These are phyloP conservation scores for Schizotus pectinicornis DNA, from an alignment of 2,888 invertebrate species.

Conservation along the genomic window DNA sequence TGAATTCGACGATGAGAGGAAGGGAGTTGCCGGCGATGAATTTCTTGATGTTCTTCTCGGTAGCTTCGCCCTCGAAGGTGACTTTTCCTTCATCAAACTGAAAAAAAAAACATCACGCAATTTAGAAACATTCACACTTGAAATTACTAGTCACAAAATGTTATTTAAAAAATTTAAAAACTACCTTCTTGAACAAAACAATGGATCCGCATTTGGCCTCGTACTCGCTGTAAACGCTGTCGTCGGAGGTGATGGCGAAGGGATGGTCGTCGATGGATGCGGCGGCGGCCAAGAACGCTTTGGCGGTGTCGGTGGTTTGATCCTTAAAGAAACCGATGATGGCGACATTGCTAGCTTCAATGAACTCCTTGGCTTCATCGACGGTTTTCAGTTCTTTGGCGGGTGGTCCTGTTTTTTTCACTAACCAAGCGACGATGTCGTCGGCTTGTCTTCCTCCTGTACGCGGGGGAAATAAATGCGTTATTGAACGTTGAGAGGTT, in stretches of 20 bases:
- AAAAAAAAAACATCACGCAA: slow-evolving; percentile 36
- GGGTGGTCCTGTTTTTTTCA: slow-evolving; percentile 96
- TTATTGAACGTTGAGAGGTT: too few relatives aligned
- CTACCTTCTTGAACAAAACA: slow-evolving; percentile 90
- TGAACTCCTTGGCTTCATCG: slow-evolving; percentile 83
- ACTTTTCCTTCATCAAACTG: slow-evolving; percentile 87
- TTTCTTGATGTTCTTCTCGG: slow-evolving; percentile 73
- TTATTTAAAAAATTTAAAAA: slow-evolving; percentile 29
- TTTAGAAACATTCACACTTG: too few relatives aligned
- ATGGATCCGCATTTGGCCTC: slow-evolving; percentile 80
- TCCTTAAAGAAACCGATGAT: slow-evolving; percentile 93
- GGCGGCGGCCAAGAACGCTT: slow-evolving; percentile 83
- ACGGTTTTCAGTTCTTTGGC: slow-evolving; percentile 80
- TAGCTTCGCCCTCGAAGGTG: slow-evolving; percentile 73
- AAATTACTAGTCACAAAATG: too few relatives aligned
- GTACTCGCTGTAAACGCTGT: slow-evolving; percentile 79
- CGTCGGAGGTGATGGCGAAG: slow-evolving; percentile 85
- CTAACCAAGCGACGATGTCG: slow-evolving; percentile 92
- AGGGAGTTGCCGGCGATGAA: slow-evolving; percentile 86
- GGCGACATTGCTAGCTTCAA: slow-evolving; percentile 80
- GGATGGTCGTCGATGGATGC: slow-evolving; percentile 83
- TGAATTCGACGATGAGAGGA: slow-evolving; percentile 94
- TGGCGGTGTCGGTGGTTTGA: slow-evolving; percentile 77
- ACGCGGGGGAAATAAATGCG: neutral
- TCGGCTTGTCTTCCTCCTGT: slow-evolving; percentile 89